These are phyloP conservation scores for Epizoanthus illoricatus DNA, from an alignment of 92 coral and sea anemone genomes.

Conservation along the genomic window DNA sequence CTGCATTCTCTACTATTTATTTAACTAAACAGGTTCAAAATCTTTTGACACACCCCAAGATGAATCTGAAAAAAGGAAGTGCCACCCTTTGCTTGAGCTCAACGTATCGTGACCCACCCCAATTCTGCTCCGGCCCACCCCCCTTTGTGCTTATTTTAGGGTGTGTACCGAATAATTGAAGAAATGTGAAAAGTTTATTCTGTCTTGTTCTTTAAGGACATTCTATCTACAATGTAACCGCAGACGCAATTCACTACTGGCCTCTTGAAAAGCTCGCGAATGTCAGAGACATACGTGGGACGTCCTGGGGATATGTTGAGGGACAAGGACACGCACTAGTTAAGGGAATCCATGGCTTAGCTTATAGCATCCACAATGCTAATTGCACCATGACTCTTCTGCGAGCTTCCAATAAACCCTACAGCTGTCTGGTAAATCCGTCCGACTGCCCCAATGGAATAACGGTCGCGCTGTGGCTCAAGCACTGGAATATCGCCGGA, in stretches of 20 bases:
- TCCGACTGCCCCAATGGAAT: not conserved
- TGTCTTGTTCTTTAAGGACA: not conserved
- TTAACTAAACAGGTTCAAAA: too few species aligned
- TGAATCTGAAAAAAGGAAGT: too few species aligned
- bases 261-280: not conserved
- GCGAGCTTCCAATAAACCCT: not conserved
- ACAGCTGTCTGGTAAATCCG: not conserved
- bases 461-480: constrained; percentile 12
- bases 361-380: not conserved
- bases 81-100: too few species aligned
- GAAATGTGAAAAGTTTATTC: too few species aligned
- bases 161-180: too few species aligned
- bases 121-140: too few species aligned
- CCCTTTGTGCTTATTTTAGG: too few species aligned
- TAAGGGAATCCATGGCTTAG: not conserved
- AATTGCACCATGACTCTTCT: constrained; percentile 6
- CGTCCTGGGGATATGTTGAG: not conserved
- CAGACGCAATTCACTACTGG: constrained; percentile 9
- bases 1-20: too few species aligned
- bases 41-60: too few species aligned
- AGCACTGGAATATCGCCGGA: constrained; percentile 5
- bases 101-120: too few species aligned
- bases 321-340: not conserved
- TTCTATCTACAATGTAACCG: constrained; percentile 11
- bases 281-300: not conserved